phyloP scores from a whole-genome alignment of 2,113 vertebrate genomes.

The Tringa solitaria region DNA sequence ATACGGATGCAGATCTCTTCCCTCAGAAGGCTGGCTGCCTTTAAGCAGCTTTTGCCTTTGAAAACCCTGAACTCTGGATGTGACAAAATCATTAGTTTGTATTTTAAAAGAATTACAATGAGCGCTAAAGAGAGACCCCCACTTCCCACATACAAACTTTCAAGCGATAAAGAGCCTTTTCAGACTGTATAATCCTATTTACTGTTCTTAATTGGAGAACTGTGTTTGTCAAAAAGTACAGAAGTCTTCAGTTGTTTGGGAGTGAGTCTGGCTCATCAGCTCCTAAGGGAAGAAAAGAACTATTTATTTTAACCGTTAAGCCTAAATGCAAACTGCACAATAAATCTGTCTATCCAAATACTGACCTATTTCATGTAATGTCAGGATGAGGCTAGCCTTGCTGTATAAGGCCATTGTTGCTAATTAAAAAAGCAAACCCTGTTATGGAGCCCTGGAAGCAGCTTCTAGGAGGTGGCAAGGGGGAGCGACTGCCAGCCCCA shows the following conservation, averaged over 20 bases:
- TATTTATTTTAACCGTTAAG: slow-evolving; percentile 78
- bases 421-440: slow-evolving; percentile 51
- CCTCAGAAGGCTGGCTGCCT: background rate
- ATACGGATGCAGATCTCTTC: background rate
- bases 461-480: slow-evolving; percentile 45
- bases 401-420: slow-evolving; percentile 68
- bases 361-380: slow-evolving; percentile 74
- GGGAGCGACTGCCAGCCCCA: background rate
- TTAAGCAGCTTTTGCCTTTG: slow-evolving; percentile 61
- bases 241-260: slow-evolving; percentile 76
- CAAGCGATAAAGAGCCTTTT: slow-evolving; percentile 76
- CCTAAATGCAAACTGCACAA: slow-evolving; percentile 72
- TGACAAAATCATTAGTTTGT: slow-evolving; percentile 50
- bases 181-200: slow-evolving; percentile 79
- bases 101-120: slow-evolving; percentile 67
- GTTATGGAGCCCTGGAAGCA: slow-evolving; percentile 35
- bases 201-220: slow-evolving; percentile 76
- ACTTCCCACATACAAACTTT: slow-evolving; percentile 73
- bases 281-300: slow-evolving; percentile 73
- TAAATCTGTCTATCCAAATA: slow-evolving; percentile 76
- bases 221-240: slow-evolving; percentile 76
- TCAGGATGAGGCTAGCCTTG: slow-evolving; percentile 64
- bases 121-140: slow-evolving; percentile 32
- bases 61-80: slow-evolving; percentile 35
- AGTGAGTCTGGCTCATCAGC: slow-evolving; percentile 71